These are phyloP conservation scores for Esperia sulphurella DNA, from an alignment of 2,888 invertebrate species.

Conservation along the genomic window DNA sequence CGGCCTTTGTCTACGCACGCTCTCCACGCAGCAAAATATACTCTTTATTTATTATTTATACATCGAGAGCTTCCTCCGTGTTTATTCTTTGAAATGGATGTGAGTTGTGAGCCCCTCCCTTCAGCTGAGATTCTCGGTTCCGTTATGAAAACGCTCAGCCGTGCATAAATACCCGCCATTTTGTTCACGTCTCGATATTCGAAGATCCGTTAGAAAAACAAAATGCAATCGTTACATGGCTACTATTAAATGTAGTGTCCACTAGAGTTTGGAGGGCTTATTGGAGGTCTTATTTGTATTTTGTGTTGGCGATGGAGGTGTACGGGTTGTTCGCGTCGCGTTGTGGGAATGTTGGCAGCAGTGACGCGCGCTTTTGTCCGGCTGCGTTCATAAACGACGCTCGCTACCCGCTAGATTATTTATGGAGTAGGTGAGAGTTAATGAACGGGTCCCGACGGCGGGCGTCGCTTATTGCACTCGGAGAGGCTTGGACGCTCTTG, in stretches of 20 bases:
- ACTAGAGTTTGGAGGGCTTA: constrained; percentile 37
- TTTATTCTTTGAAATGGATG: constrained; percentile 74
- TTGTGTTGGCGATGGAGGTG: constrained; percentile 43
- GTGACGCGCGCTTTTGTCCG: constrained; percentile 41
- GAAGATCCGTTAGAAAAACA: constrained; percentile 56
- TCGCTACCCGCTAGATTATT: constrained; percentile 43
- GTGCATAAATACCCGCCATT: constrained; percentile 49
- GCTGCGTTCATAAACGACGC: constrained; percentile 33
- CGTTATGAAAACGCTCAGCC: constrained; percentile 43
- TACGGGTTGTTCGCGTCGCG: constrained; percentile 17
- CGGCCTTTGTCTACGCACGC: constrained; percentile 68
- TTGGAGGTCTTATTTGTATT: constrained; percentile 44
- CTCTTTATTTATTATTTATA: constrained; percentile 74
- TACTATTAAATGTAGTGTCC: constrained; percentile 31
- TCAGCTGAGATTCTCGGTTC: constrained; percentile 36
- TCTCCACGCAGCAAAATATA: constrained; percentile 64
- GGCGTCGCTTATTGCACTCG: constrained; percentile 73
- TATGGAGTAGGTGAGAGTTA: constrained; percentile 64
- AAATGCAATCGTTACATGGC: constrained; percentile 39
- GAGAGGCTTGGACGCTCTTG: constrained; percentile 67
- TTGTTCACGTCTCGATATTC: constrained; percentile 35
- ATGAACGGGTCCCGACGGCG: constrained; percentile 63
- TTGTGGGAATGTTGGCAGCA: constrained; percentile 41
- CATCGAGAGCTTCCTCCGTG: constrained; percentile 68
- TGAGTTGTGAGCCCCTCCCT: constrained; percentile 36